These are phyloP conservation scores for Gymnorhina tibicen DNA, from an alignment of 2,113 vertebrate genomes.

Conservation along the genomic window DNA sequence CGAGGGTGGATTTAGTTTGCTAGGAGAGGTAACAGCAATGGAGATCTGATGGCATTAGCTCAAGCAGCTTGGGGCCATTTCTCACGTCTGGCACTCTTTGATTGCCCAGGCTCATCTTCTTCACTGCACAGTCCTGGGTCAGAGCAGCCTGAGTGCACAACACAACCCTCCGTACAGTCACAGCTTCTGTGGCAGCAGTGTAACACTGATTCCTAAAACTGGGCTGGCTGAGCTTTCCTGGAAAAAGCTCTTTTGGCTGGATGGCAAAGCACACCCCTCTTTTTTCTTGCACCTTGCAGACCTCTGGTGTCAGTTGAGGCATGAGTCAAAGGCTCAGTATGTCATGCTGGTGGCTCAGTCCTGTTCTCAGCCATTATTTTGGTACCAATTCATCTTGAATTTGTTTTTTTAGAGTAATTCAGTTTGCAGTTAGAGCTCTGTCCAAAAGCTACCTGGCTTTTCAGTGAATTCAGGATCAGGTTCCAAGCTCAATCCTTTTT, in stretches of 20 bases:
- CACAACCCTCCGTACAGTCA: not conserved
- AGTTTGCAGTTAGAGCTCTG: not conserved
- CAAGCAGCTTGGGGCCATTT: not conserved
- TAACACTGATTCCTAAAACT: not conserved
- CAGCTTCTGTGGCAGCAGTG: not conserved
- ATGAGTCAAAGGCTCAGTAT: not conserved
- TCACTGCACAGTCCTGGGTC: not conserved
- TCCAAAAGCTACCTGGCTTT: not conserved
- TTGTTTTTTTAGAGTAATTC: not conserved
- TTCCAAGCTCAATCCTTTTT: not conserved
- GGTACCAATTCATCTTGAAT: not conserved
- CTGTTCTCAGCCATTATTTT: not conserved
- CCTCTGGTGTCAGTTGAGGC: not conserved
- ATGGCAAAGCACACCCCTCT: not conserved
- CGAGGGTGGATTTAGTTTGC: not conserved
- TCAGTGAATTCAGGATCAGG: not conserved
- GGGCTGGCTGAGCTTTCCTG: not conserved
- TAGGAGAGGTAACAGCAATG: not conserved
- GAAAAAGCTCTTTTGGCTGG: not conserved
- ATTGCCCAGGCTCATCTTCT: not conserved
- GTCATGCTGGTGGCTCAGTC: not conserved
- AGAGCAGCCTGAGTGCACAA: not conserved
- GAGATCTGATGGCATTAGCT: not conserved
- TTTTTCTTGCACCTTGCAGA: not conserved
- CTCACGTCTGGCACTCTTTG: not conserved